Evolutionary conservation across 2,113 vertebrate species (phyloP), one percentile per base, ranked within the genome.

Genomic region (Gallinago media): DNA sequence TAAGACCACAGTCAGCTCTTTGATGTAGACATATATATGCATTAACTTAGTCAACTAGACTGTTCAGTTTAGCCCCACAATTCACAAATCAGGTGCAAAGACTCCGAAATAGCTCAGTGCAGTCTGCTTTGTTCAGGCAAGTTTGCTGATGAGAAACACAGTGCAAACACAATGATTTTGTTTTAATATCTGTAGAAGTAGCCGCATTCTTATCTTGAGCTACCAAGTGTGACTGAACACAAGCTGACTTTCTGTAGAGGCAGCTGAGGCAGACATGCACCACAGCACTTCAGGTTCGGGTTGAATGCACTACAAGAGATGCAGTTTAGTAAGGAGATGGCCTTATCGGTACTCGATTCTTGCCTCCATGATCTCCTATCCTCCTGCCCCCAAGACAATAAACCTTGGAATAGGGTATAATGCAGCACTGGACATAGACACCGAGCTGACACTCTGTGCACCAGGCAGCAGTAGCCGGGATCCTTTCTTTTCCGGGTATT

Each of bases 191-290:
- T 85, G 8, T 55, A 56, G 44, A 55, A 68, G 17, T 3, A 74
- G 17, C 20, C 0, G 3, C 19, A 1, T 59, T 36, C 46, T 78
- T 6, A 8, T 32, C 55, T 56, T 32, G 40, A 85, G 15, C 22
- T 66, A 23, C 29, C 16, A 55, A n/a, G 6, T 27, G 17, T 38
- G 54, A 68, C 9, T 2, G 3, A 70, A 15, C 10, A 21, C 2
- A 9, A 67, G 32, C 11, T 61, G 36, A 26, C 40, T 38, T 61
- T 34, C 21, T 4, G 15, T 8, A 50, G 54, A 46, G 16, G 14
- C 7, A 61, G 26, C 7, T 4, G 8, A 61, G 29, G 32, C 0
- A 0, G 3, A 0, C 46, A 11, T 16, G 10, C 12, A 59, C 10
- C 16, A 31, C 7, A 19, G 12, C 15, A 29, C 18, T 36, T n/a